Base-by-base conservation (phyloP, 2,888 invertebrate genomes). In the Macrosoma leucophasiata region DNA sequence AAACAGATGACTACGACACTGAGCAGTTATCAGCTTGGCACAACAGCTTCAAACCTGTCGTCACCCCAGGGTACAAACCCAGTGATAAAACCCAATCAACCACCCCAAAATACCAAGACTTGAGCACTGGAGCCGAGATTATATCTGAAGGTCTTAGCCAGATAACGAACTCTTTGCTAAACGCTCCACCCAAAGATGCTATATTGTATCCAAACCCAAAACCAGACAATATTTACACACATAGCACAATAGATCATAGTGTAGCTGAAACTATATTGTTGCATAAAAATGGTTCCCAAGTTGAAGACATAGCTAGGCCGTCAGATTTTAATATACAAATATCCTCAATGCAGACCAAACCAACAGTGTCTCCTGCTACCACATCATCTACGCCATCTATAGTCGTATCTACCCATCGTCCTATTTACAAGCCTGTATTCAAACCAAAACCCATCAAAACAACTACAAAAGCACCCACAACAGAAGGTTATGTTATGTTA, bases 241-340 rank as follows among this genome's bases (percentile, higher is more conserved):
- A 88, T 29, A 89, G 88, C 46, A 85, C 85, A 15, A 88, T 88
- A 19, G 84, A 87, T 4, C 87, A 89, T 50, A 85, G 84, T 2
- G 74, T 84, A 1, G 88, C 90, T 7, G 91, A 91, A 36, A 88
- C 91, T 0, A 82, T 89, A 32, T 57, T 91, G 0, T 64, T 89
- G 2, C 86, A 89, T 45, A 63, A 69, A 35, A 86, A 87, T 48
- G 88, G 88, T 28, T 76, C 86, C 11, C 74, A 86, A 15, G 87
- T 86, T 0, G 76, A 84, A 39, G 86, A 86, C 39, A 70, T 84
- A 0, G 76, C 66, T 0, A 70, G 84, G 41, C 85, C 84, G 0
- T 81, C 81, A 40, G 88, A 87, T 52, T 84, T 85, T 29, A 73
- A 76, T 45, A 60, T 84, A 17, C 81, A 82, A 48, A 61, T 85